Evolutionary conservation across 2,888 invertebrate species (phyloP), one percentile per base, ranked within the genome.

Genomic region (Epirrhoe alternata): DNA sequence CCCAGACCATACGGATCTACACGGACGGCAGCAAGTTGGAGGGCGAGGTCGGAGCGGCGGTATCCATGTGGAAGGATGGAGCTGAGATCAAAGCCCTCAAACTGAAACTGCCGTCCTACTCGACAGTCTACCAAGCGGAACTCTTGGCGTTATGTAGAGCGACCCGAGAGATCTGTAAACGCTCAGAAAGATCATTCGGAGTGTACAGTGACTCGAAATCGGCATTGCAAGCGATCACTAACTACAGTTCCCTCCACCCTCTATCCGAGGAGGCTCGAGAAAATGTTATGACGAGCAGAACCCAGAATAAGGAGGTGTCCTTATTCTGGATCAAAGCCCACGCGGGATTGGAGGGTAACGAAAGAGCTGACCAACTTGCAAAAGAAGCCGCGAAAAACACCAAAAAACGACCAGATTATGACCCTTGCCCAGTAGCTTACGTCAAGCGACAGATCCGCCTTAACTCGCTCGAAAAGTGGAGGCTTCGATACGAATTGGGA

Each of bases 81-180:
- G 24, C 24, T 3, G 24, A 24, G 24, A 24, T 24, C 24, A 24
- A 24, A 24, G 24, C 30, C 47, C 42, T 30, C 10, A 61, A 61
- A 12, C 16, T 61, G 0, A 61, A 61, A n/a, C 33, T 61, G 12
- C 5, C 52, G 1, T 24, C 47, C 1, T n/a, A 54, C 33, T 54
- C 54, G n/a, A 49, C 61, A 1, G 62, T 56, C 8, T 56, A 51
- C 38, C 62, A 62, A 31, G 62, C 62, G 1, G 62, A 62, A 50
- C 38, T 62, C 7, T 12, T 56, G 35, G 62, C 62, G n/a, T 35
- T 62, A 42, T 42, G 42, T 7, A 30, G 16, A 14, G 62, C 62
- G 0, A 49, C 53, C 1, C 0, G 3, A 4, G 33, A 33, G 6
- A 53, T 61, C 33, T 53, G 1, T n/a, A 47, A 33, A 10, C 8